Evolutionary conservation across 2,113 vertebrate species (phyloP).

Genomic region (Sebastes fasciatus): DNA sequence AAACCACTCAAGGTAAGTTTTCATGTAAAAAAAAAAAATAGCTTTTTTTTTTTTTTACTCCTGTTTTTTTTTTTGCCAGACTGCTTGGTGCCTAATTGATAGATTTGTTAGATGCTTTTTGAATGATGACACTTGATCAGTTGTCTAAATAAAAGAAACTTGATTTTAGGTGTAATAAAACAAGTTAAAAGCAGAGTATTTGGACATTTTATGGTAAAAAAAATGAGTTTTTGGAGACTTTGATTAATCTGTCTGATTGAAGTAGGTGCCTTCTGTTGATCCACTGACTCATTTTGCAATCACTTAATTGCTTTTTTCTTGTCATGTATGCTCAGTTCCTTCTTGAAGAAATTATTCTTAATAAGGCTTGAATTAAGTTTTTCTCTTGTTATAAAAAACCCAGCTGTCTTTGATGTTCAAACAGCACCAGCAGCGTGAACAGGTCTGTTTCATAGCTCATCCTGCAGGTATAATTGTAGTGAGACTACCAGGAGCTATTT

Average conservation of each 20-base stretch:
- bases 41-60: background rate
- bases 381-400: constrained; percentile 18
- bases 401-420: constrained; percentile 60
- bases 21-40: constrained; percentile 36
- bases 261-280: constrained; percentile 27
- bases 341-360: too few relatives aligned
- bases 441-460: constrained; percentile 65
- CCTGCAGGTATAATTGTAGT: constrained; percentile 65
- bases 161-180: background rate
- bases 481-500: constrained; percentile 79
- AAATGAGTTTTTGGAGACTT: constrained; percentile 11
- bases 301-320: constrained; percentile 25
- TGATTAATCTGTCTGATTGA: constrained; percentile 13
- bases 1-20: constrained; percentile 92
- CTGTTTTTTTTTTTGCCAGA: background rate
- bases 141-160: constrained; percentile 1
- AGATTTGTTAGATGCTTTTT: background rate
- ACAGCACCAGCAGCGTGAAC: constrained; percentile 56
- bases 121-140: constrained; percentile 13
- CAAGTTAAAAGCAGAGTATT: background rate
- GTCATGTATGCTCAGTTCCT: constrained; percentile 10
- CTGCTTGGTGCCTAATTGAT: constrained; percentile 2
- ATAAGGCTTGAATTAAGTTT: constrained; percentile 31
- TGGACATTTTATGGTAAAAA: background rate
- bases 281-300: constrained; percentile 27